These are phyloP conservation scores for Synaphobranchus kaupii DNA, from an alignment of 2,797 vertebrate genomes.

Conservation along the genomic window DNA sequence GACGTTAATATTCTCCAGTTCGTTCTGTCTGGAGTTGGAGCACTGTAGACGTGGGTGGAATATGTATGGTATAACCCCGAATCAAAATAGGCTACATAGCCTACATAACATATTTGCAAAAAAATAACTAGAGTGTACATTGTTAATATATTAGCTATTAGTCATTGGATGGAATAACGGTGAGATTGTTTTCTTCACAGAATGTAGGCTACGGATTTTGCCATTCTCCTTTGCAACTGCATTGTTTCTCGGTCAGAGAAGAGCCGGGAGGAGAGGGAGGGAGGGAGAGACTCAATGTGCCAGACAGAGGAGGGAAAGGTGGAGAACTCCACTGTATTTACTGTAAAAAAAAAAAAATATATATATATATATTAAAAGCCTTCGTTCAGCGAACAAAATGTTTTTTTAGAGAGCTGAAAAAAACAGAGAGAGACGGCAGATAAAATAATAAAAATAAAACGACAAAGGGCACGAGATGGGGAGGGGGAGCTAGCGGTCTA, in stretches of 20 bases:
- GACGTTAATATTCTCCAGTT: neutral
- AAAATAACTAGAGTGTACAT: neutral
- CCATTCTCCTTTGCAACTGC: neutral
- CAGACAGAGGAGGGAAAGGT: neutral
- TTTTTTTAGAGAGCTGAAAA: neutral
- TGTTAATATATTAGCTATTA: neutral
- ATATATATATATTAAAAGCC: neutral
- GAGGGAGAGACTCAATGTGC: slow-evolving; percentile 17
- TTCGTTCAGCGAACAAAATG: neutral
- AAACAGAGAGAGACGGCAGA: neutral
- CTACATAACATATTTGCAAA: no score
- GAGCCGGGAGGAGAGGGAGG: neutral
- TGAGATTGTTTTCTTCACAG: neutral
- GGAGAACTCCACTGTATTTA: neutral
- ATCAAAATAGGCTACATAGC: neutral
- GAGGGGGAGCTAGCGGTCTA: neutral
- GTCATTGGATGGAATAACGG: neutral
- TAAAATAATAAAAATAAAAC: neutral
- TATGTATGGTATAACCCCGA: neutral
- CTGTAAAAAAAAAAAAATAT: slow-evolving; percentile 11
- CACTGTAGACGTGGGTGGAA: neutral
- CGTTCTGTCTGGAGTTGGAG: neutral
- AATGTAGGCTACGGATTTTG: neutral
- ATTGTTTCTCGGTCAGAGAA: neutral
- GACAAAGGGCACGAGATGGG: neutral